phyloP scores from a whole-genome alignment of 1,140 invertebrate genomes.

The Cotesia vestalis region DNA sequence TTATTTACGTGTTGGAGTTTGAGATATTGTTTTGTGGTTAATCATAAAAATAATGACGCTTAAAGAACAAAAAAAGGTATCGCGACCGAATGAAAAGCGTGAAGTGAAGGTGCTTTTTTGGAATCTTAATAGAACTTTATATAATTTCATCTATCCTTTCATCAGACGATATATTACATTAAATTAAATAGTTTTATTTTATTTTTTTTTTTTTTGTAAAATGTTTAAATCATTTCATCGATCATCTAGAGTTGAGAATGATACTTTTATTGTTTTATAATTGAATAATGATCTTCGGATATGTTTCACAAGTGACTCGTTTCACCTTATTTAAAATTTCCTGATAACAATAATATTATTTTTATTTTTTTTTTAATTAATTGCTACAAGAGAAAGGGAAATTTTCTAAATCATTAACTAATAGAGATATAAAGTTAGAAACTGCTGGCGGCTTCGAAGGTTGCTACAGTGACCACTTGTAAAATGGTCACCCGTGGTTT shows the following conservation, averaged over 20 bases:
- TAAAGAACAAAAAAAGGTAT: slow-evolving; percentile 7
- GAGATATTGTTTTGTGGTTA: too few species aligned
- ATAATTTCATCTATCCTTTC: slow-evolving; percentile 17
- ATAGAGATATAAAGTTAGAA: slow-evolving; percentile 40
- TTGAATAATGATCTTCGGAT: slow-evolving; percentile 6
- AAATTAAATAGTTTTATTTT: not conserved
- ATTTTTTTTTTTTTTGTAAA: too few species aligned
- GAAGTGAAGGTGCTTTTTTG: slow-evolving; percentile 19
- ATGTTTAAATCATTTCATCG: too few species aligned
- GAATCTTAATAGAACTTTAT: slow-evolving; percentile 8
- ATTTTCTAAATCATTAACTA: not conserved
- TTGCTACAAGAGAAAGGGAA: too few species aligned
- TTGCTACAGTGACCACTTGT: slow-evolving; percentile 52
- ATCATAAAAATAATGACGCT: not conserved
- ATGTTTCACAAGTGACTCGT: slow-evolving; percentile 15
- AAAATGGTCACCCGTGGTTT: slow-evolving; percentile 63
- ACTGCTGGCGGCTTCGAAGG: slow-evolving; percentile 61
- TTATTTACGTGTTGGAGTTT: too few species aligned
- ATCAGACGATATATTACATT: slow-evolving; percentile 13
- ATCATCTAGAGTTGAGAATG: too few species aligned
- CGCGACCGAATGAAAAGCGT: slow-evolving; percentile 13
- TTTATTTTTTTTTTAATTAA: not conserved
- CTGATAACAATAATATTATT: not conserved
- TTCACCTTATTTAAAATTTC: not conserved
- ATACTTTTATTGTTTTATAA: too few species aligned